Percentiles rank a stretch among this genome's conserved stretches.
These are phyloP conservation scores for Xiphophorus hellerii DNA, from an alignment of 2,113 vertebrate species.

Conservation along the genomic window DNA sequence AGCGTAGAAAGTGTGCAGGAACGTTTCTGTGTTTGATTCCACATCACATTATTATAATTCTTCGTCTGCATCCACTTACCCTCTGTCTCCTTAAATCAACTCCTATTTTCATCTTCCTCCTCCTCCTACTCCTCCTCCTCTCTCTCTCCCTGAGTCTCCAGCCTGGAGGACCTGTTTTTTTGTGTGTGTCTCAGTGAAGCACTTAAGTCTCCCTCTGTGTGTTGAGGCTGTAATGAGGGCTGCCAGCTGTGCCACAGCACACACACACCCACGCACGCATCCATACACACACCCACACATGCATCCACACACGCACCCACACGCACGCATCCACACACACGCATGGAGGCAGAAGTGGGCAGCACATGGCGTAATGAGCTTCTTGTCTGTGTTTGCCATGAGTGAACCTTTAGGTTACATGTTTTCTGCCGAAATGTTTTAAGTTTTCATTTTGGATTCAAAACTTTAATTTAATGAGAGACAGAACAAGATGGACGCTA, in stretches of 20 bases:
- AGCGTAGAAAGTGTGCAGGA: not conserved
- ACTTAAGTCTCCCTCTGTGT: conserved; percentile 60
- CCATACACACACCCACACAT: no score
- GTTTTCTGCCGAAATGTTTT: not conserved
- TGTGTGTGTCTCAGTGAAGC: conserved; percentile 47
- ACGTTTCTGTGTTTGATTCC: not conserved
- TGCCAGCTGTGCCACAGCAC: conserved; percentile 66
- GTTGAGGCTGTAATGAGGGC: conserved; percentile 55
- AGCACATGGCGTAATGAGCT: conserved; percentile 17
- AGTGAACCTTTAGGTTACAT: not conserved
- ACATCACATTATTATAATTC: conserved; percentile 5
- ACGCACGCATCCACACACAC: no score
- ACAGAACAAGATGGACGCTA: no score
- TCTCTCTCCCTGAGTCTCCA: conserved; percentile 4
- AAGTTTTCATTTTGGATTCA: no score
- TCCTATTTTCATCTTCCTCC: conserved; percentile 16
- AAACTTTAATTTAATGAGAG: no score
- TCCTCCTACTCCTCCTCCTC: not conserved
- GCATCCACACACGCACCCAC: no score
- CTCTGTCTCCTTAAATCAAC: conserved; percentile 5
- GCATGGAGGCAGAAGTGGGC: conserved; percentile 28
- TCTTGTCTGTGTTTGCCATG: not conserved
- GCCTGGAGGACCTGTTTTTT: conserved; percentile 46
- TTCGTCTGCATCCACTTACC: not conserved
- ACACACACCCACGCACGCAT: not conserved